phyloP scores from a whole-genome alignment of 2,797 vertebrate genomes.

The Cirrhinus molitorella region DNA sequence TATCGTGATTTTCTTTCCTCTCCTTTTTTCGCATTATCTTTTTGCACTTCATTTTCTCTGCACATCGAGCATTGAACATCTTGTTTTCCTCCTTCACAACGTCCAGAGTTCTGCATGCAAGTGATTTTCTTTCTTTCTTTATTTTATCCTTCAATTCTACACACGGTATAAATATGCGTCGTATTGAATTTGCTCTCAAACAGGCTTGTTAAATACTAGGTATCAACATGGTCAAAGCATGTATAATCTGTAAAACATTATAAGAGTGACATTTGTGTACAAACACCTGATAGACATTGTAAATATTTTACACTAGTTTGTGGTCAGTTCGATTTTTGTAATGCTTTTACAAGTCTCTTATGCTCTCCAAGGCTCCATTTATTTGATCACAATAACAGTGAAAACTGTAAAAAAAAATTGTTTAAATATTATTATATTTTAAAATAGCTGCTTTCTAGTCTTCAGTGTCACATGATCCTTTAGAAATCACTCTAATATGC shows the following conservation, averaged over 20 bases:
- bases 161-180: too few species aligned
- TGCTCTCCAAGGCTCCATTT: neutral
- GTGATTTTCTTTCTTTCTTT: neutral
- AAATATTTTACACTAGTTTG: neutral
- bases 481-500: neutral
- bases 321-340: neutral
- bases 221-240: neutral
- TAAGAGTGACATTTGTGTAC: neutral
- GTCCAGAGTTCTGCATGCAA: neutral
- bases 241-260: neutral
- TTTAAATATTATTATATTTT: neutral
- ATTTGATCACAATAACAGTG: neutral
- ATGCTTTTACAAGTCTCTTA: neutral
- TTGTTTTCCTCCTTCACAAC: constrained; percentile 27
- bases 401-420: neutral
- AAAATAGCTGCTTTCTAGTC: neutral
- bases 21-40: constrained; percentile 21
- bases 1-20: neutral
- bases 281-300: too few species aligned
- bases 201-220: neutral
- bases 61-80: neutral
- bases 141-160: too few species aligned
- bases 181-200: neutral
- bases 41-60: neutral
- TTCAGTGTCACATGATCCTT: neutral